Evolutionary conservation across 1,140 invertebrate species (phyloP), one percentile per base, ranked within the genome.

Genomic region (Nymphalis io): DNA sequence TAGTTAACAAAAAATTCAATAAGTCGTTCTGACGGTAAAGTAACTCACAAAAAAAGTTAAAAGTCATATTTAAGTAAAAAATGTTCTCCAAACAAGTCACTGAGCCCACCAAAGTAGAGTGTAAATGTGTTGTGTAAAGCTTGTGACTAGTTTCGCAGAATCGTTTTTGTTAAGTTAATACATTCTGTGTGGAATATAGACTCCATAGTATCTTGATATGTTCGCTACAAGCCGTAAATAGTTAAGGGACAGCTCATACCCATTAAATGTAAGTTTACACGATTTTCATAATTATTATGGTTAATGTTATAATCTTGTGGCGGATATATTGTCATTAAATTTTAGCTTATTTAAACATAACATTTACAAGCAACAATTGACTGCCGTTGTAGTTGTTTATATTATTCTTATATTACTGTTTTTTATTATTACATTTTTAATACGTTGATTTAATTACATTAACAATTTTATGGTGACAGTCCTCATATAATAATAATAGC

Each of bases 51-150:
- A 20, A 55, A 55, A 27, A 55, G 27, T 12, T 10, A 55, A 55
- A 55, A 23, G 48, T 53, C 51, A 55, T 21, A 55, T 18, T n/a
- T 12, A 27, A 55, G 20, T 60, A 60, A 23, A 40, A 75, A 68
- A 65, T 58, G 40, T 57, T 70, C 55, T 62, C 62, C 73, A 68
- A 68, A 73, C 63, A 73, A 72, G 70, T 74, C 72, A 72, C 72
- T 65, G 63, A 63, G 65, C 57, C 68, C 66, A 68, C 62, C 60
- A 60, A 48, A 46, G 39, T 15, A 33, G 51, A 63, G 68, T 75
- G 83, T 75, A 72, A 88, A 88, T 87, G 71, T 80, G 42, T 83
- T 85, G 76, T 78, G 81, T 68, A 84, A 90, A 88, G 68, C 80
- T 73, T 78, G 68, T 69, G 63, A 44, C 60, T 62, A 70, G 64